A percentile compares a stretch with the other conserved stretches of the same genome.
Evolutionary conservation across 1,140 invertebrate genomes (phyloP).

Genomic region (Akabosia matsudoensis): DNA sequence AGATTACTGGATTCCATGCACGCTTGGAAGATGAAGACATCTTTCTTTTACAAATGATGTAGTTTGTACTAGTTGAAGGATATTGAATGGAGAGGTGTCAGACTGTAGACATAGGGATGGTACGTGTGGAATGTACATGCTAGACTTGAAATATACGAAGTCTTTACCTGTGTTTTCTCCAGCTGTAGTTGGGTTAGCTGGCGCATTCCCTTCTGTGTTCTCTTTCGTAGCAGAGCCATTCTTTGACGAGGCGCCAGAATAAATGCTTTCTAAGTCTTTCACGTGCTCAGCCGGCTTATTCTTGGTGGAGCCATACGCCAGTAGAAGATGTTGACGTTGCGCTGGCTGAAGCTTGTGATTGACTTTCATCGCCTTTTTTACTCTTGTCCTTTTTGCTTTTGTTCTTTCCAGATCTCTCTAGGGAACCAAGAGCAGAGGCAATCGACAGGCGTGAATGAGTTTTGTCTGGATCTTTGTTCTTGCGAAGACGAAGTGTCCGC

Average conservation of each 20-base stretch:
- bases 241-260: neutral
- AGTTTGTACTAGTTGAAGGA: no score
- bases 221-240: constrained; percentile 19
- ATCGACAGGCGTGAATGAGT: neutral
- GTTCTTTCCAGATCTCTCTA: constrained; percentile 1
- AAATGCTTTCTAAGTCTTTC: constrained; percentile 13
- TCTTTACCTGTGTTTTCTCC: constrained; percentile 34
- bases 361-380: neutral
- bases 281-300: constrained; percentile 22
- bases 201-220: neutral
- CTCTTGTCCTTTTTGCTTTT: constrained; percentile 8
- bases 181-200: constrained; percentile 12
- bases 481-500: constrained; percentile 37
- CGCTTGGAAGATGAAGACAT: neutral
- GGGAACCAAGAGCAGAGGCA: neutral
- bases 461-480: constrained; percentile 18
- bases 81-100: no score
- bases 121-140: neutral
- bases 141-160: no score
- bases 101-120: neutral
- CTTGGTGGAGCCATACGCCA: neutral
- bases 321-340: neutral
- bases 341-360: neutral
- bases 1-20: no score
- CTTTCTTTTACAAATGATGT: neutral